These are phyloP conservation scores for Cavia porcellus DNA, from an alignment of 2,113 vertebrate genomes.

Conservation along the genomic window DNA sequence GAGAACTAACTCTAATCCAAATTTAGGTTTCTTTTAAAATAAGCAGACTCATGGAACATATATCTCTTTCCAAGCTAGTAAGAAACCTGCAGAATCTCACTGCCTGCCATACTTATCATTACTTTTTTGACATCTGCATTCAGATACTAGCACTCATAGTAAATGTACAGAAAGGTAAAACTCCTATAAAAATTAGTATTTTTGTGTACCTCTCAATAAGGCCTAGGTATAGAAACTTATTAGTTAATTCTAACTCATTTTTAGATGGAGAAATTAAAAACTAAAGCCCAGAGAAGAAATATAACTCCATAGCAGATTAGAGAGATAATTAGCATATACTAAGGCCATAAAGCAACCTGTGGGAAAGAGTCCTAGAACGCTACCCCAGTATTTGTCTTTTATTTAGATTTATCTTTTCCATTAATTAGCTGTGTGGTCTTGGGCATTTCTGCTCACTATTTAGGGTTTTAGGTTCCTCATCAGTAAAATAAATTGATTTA, in stretches of 20 bases:
- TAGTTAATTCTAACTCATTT: not conserved
- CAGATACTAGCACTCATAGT: not conserved
- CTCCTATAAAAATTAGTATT: conserved; percentile 5
- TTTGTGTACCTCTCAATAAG: not conserved
- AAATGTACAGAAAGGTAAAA: conserved; percentile 39
- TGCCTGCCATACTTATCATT: not conserved
- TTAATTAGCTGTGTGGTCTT: not conserved
- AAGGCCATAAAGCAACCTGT: conserved; percentile 42
- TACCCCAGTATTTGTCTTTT: not conserved
- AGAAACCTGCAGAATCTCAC: not conserved
- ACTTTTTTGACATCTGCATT: not conserved
- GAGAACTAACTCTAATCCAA: not conserved
- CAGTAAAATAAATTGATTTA: conserved; percentile 55
- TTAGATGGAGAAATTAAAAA: conserved; percentile 28
- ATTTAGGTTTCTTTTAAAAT: not conserved
- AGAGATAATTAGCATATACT: not conserved
- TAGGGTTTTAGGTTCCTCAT: conserved; percentile 21
- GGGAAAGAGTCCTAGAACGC: not conserved
- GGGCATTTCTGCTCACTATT: not conserved
- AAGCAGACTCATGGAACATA: not conserved
- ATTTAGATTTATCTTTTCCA: conserved; percentile 11
- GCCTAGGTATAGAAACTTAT: conserved; percentile 2
- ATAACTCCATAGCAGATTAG: not conserved
- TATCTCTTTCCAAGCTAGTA: conserved; percentile 23
- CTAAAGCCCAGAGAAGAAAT: not conserved